Evolutionary conservation across 64 coral and sea anemone species (phyloP).

Genomic region (Porites australiensis): DNA sequence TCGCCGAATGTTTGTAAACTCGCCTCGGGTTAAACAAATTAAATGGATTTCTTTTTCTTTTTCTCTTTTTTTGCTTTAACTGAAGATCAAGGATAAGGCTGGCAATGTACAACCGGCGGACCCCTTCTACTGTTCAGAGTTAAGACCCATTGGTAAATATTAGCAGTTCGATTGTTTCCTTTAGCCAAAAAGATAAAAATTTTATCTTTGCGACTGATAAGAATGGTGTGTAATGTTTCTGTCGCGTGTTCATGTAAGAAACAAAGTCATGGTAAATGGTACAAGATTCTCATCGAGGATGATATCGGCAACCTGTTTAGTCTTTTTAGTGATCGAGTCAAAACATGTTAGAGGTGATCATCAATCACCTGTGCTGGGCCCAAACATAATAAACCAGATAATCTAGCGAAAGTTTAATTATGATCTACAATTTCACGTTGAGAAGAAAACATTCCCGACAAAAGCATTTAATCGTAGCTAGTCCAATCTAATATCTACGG

Average conservation of each 20-base stretch:
- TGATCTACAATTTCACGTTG: conserved; percentile 8
- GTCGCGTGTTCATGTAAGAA: no score
- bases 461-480: neutral
- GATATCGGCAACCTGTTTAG: no score
- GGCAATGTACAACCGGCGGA: neutral
- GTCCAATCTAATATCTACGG: neutral
- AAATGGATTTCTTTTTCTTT: neutral
- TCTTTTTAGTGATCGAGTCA: no score
- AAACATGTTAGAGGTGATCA: neutral
- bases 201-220: no score
- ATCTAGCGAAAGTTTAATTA: neutral
- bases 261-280: no score
- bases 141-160: no score
- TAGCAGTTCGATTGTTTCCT: no score
- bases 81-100: neutral
- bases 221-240: no score
- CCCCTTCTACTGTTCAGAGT: no score
- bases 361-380: neutral
- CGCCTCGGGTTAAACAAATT: conserved; percentile 20
- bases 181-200: no score
- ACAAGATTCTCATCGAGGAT: no score
- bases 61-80: neutral
- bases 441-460: neutral
- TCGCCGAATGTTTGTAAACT: conserved; percentile 27
- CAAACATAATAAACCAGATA: neutral